phyloP scores from a whole-genome alignment of 1,140 invertebrate genomes.

The Globodera ellingtonae region DNA sequence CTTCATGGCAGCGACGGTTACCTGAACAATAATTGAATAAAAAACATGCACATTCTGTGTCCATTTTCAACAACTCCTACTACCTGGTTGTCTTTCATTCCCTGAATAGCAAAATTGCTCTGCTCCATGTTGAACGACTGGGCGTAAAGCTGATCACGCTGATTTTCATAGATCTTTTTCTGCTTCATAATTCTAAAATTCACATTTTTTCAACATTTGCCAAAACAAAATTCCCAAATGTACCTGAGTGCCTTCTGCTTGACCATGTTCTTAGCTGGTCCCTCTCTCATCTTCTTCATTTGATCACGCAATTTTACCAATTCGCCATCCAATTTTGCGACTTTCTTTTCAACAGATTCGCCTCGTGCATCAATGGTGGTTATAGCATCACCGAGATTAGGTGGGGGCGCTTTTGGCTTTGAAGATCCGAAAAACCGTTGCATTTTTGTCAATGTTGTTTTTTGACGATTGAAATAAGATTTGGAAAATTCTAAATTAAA shows the following conservation, averaged over 20 bases:
- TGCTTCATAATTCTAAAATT: slow-evolving; percentile 82
- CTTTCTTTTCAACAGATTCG: slow-evolving; percentile 92
- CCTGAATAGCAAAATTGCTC: slow-evolving; percentile 95
- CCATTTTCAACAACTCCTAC: slow-evolving; percentile 70
- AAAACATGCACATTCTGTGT: slow-evolving; percentile 16
- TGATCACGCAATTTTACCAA: slow-evolving; percentile 97
- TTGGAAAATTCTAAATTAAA: slow-evolving; percentile 10
- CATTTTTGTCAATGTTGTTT: slow-evolving; percentile 73
- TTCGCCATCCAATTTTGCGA: slow-evolving; percentile 84
- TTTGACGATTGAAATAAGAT: not conserved
- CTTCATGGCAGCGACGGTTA: slow-evolving; percentile 88
- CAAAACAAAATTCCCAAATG: not conserved
- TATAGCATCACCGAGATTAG: slow-evolving; percentile 89
- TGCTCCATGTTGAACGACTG: slow-evolving; percentile 99
- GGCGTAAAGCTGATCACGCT: slow-evolving; percentile 85
- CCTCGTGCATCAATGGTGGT: slow-evolving; percentile 89
- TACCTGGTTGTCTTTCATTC: slow-evolving; percentile 94
- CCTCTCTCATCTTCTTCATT: slow-evolving; percentile 98
- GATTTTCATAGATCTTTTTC: slow-evolving; percentile 94
- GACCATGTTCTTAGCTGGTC: slow-evolving; percentile 75
- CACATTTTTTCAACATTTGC: slow-evolving; percentile 19
- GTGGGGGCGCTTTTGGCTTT: slow-evolving; percentile 89
- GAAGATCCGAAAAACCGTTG: slow-evolving; percentile 91
- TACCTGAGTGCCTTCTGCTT: slow-evolving; percentile 65
- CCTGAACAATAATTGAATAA: slow-evolving; percentile 38